Evolutionary conservation across 1,140 invertebrate genomes (phyloP).

Genomic region (Pseudomyrmex gracilis): DNA sequence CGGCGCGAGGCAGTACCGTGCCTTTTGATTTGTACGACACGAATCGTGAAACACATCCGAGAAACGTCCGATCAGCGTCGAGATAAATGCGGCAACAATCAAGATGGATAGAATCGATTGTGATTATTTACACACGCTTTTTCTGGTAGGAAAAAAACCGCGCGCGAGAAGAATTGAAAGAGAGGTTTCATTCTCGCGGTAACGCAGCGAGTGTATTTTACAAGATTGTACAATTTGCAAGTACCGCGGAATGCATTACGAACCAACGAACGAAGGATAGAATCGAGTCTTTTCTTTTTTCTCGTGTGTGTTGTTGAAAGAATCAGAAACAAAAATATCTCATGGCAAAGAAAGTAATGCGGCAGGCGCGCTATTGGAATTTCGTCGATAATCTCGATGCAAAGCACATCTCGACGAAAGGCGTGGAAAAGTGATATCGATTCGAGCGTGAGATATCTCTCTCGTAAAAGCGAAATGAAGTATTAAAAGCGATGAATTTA

Average conservation of each 20-base stretch:
- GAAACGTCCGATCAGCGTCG: too few relatives aligned
- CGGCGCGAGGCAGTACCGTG: too few relatives aligned
- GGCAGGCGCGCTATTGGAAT: background rate
- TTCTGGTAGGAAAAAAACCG: too few relatives aligned
- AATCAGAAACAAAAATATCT: background rate
- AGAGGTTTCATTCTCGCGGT: background rate
- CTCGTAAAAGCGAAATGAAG: background rate
- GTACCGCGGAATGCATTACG: background rate
- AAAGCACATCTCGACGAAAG: background rate
- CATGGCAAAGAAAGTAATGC: background rate
- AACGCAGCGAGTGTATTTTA: background rate
- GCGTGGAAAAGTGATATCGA: background rate
- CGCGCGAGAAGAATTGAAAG: background rate
- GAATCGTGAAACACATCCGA: too few relatives aligned
- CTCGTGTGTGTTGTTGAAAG: background rate
- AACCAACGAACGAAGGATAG: background rate
- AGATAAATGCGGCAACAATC: too few relatives aligned
- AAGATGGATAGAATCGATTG: too few relatives aligned
- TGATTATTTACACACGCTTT: too few relatives aligned
- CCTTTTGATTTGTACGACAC: too few relatives aligned
- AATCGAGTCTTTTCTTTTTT: background rate
- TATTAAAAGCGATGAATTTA: slow-evolving; percentile 6
- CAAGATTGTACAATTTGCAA: slow-evolving; percentile 15
- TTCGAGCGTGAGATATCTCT: too few relatives aligned
- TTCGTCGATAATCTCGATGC: background rate